phyloP scores from a whole-genome alignment of 37 sponge, comb jelly and placozoan genomes.

The Geodia barretti region DNA sequence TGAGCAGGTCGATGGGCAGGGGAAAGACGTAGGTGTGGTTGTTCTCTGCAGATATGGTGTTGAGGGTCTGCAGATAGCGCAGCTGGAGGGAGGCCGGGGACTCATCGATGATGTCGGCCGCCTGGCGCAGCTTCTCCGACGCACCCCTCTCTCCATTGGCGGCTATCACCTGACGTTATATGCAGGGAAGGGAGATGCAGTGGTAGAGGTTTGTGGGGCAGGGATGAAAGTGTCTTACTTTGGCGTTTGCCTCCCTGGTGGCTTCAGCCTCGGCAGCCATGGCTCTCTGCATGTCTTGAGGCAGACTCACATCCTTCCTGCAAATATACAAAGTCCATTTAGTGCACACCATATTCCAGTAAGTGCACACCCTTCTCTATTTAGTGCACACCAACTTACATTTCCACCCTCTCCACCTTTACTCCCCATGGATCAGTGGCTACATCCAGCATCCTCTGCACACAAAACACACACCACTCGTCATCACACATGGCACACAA shows the following conservation, averaged over 20 bases:
- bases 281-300: constrained; percentile 80
- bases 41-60: constrained; percentile 76
- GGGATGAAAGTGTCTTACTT: constrained; percentile 28
- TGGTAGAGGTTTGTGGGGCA: no score
- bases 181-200: neutral
- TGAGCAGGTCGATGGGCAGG: constrained; percentile 80
- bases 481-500: neutral
- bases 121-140: constrained; percentile 77
- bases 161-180: constrained; percentile 65
- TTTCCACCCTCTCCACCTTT: constrained; percentile 89
- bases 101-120: constrained; percentile 85
- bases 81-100: constrained; percentile 90
- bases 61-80: constrained; percentile 90
- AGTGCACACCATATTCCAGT: neutral
- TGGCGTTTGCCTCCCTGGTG: constrained; percentile 86
- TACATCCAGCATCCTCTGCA: constrained; percentile 70
- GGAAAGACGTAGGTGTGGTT: constrained; percentile 97
- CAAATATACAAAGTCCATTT: neutral
- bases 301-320: constrained; percentile 92
- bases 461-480: neutral
- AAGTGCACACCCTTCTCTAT: no score
- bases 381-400: constrained; percentile 52
- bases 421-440: constrained; percentile 96
- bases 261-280: constrained; percentile 99
- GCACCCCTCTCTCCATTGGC: constrained; percentile 93